Evolutionary conservation across 2,888 invertebrate species (phyloP).

Genomic region (Napeogenes sylphis): DNA sequence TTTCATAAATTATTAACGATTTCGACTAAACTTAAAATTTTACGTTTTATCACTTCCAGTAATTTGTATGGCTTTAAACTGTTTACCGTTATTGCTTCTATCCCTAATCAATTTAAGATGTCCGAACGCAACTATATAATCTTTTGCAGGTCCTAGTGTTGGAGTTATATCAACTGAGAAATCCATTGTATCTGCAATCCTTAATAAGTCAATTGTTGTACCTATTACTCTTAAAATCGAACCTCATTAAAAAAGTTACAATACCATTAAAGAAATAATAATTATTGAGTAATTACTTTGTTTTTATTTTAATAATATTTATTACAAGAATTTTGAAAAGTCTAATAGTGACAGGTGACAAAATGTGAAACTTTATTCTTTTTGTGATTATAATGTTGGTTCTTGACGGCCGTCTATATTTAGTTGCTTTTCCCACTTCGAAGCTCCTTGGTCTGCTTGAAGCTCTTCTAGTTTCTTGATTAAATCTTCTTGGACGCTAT

Average conservation of each 20-base stretch:
- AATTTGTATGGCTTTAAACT: too few relatives aligned
- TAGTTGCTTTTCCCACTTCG: constrained; percentile 29
- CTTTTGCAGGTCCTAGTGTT: constrained; percentile 14
- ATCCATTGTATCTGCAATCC: constrained; percentile 13
- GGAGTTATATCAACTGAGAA: constrained; percentile 4
- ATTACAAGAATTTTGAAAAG: constrained; percentile 3
- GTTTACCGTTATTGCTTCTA: constrained; percentile 24
- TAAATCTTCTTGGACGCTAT: constrained; percentile 68
- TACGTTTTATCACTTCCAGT: too few relatives aligned
- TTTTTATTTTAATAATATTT: constrained; percentile 1
- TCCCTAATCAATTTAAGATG: constrained; percentile 25
- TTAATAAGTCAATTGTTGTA: not conserved
- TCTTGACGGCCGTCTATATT: constrained; percentile 10
- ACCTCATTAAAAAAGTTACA: not conserved
- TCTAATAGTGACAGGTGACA: not conserved
- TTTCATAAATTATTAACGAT: not conserved
- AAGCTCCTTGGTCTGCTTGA: constrained; percentile 47
- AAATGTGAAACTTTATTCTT: constrained; percentile 7
- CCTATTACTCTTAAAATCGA: not conserved
- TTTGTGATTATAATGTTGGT: not conserved
- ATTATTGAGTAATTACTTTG: constrained; percentile 1
- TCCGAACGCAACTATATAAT: constrained; percentile 29
- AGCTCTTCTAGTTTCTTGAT: constrained; percentile 64
- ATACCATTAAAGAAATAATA: not conserved
- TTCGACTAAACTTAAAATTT: too few relatives aligned